Base-by-base conservation (phyloP, 2,888 invertebrate genomes). In the Philereme vetulata region DNA sequence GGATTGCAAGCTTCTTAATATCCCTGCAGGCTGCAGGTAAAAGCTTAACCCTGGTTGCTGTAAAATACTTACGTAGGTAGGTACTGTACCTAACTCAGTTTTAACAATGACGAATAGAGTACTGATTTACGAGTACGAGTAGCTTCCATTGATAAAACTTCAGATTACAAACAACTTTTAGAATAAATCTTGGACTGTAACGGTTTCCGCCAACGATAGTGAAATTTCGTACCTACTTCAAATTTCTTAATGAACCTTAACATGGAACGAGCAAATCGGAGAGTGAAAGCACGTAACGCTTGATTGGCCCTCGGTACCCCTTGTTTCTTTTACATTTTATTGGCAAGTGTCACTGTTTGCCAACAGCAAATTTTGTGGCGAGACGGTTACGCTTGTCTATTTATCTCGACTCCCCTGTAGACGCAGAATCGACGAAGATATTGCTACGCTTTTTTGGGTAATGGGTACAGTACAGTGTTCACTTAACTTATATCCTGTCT, bases 251-350 rank as follows among this genome's bases (percentile, higher is more conserved):
- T 70, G 62, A 70, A 75, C 76, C 77, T 75, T 76, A 74, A 73
- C 72, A 71, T 72, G 67, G 72, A 71, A 68, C 72, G 70, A 74
- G 66, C 74, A 71, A 74, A 72, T 67, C 74, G 71, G 76, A 86
- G 78, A 88, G 90, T 88, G 88, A 90, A 90, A 90, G 87, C 81
- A 80, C 68, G 76, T 73, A 79, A 85, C 85, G 87, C 76, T 86
- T 77, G 78, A 85, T 81, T 82, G 82, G 76, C 73, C 82, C 76
- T 73, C 81, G 81, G 79, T 77, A 80, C 76, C 72, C 67, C 69
- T 73, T 58, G 71, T 70, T 77, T 76, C 74, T 82, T 83, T 81
- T 82, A 73, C 53, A 55, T 65, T 77, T 84, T 81, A 72, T 78
- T 80, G 72, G 64, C 72, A 69, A 78, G 75, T 80, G 78, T 81